Evolutionary conservation across 2,113 vertebrate species (phyloP), one percentile per base, ranked within the genome.

Genomic region (Beaufortia kweichowensis): DNA sequence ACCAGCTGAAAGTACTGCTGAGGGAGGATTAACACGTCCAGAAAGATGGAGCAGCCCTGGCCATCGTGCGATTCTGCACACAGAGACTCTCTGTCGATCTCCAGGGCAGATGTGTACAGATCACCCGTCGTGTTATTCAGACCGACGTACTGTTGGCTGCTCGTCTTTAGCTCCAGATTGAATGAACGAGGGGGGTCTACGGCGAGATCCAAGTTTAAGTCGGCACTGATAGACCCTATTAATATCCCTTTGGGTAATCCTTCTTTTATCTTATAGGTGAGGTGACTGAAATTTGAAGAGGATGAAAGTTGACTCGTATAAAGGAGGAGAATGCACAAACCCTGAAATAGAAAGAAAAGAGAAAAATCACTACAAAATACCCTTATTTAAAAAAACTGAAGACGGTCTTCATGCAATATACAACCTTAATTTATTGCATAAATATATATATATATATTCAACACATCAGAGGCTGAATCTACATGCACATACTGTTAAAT

Each of bases 211-310:
- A 97, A 91, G 81, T 88, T 88, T 88, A 99, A 90, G 86, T 97
- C 97, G 77, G 83, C 88, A n/a, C 94, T 92, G 79, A 97, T 89
- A 86, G 93, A 93, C 65, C 96, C 97, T 1, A 98, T 97, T 56
- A 96, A 92, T 77, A 93, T 94, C 0, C 95, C 96, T 0, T 88
- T 91, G 0, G 97, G 95, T 86, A 97, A 92, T 82, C 95, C 97
- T 89, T 99, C 96, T 23, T 94, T 97, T 88, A 99, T 93, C 80
- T 93, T 97, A 92, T 98, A 99, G 88, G 96, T 90, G 79, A 97
- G 93, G 91, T 95, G 93, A 84, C 93, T 96, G 89, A 95, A 95
- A 91, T 93, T 95, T 83, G 94, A 94, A 80, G 95, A 94, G 88
- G 95, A 95, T 89, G 86, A 90, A 78, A 93, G 92, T 72, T 94